phyloP scores from a whole-genome alignment of 2,888 invertebrate genomes.

The Ptychoptera contaminata region DNA sequence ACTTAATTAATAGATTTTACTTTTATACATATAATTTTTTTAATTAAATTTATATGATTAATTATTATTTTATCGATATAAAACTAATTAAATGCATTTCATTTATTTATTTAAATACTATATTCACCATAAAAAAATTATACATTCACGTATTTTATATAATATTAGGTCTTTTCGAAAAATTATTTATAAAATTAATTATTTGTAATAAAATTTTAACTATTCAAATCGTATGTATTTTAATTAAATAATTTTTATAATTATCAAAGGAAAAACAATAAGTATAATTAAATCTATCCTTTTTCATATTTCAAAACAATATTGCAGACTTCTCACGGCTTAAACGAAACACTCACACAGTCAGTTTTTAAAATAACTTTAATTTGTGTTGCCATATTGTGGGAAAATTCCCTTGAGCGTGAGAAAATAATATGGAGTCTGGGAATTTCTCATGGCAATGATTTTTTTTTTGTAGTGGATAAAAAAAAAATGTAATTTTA shows the following conservation, averaged over 20 bases:
- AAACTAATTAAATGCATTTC: background rate
- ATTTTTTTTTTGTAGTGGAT: constrained; percentile 1
- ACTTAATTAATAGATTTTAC: background rate
- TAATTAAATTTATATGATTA: background rate
- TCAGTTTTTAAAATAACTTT: background rate
- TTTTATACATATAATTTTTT: constrained; percentile 1
- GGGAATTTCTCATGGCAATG: constrained; percentile 17
- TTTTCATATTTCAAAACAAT: too few species aligned
- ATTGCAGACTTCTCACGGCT: too few species aligned
- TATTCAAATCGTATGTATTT: too few species aligned
- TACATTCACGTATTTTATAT: background rate
- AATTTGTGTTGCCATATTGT: constrained; percentile 13
- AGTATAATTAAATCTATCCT: too few species aligned
- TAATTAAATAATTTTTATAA: too few species aligned
- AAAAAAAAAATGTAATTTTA: background rate
- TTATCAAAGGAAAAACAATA: too few species aligned
- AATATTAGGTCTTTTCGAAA: too few species aligned
- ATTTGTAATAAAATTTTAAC: too few species aligned
- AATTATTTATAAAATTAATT: too few species aligned
- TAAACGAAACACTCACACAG: constrained; percentile 2
- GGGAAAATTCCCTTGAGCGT: constrained; percentile 23
- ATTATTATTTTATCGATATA: background rate
- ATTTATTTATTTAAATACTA: background rate
- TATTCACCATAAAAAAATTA: background rate
- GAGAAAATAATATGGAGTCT: constrained; percentile 17